Evolutionary conservation across 2,113 vertebrate species (phyloP).

Genomic region (Cyphomyrus discorhynchus): DNA sequence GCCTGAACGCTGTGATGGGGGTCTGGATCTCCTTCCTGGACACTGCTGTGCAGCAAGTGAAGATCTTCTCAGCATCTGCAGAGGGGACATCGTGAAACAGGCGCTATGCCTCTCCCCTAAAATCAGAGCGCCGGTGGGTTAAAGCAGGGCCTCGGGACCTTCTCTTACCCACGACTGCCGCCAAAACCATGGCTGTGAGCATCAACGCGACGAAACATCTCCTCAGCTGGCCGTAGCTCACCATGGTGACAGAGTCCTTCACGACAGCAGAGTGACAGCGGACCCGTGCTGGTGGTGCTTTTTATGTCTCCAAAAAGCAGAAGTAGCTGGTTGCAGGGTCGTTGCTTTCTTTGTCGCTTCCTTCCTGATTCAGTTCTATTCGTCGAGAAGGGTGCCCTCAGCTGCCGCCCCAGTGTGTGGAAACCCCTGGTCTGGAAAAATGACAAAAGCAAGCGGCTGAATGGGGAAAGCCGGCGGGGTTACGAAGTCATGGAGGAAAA

Average conservation of each 20-base stretch:
- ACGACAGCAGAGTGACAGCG: not conserved
- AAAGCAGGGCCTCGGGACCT: not conserved
- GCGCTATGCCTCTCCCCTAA: not conserved
- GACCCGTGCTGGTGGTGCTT: not conserved
- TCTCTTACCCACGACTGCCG: not conserved
- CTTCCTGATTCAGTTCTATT: not conserved
- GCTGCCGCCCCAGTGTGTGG: not conserved
- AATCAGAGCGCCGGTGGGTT: not conserved
- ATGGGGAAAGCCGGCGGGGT: not conserved
- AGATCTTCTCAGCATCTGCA: conserved; percentile 5
- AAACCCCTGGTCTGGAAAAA: not conserved
- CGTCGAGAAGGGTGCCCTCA: not conserved
- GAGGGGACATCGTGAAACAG: not conserved
- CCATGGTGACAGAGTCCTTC: not conserved
- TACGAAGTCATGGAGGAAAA: not conserved
- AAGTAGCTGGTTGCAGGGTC: not conserved
- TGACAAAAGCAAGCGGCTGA: not conserved
- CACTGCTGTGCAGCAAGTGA: not conserved
- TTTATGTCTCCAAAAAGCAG: not conserved
- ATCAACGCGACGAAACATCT: not conserved
- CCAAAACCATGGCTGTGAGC: not conserved
- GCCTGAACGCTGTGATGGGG: not conserved
- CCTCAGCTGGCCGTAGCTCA: not conserved
- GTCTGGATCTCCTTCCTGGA: not conserved
- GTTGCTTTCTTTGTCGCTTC: not conserved